Evolutionary conservation across 2,797 vertebrate genomes (phyloP).

Genomic region (Mus minutoides): DNA sequence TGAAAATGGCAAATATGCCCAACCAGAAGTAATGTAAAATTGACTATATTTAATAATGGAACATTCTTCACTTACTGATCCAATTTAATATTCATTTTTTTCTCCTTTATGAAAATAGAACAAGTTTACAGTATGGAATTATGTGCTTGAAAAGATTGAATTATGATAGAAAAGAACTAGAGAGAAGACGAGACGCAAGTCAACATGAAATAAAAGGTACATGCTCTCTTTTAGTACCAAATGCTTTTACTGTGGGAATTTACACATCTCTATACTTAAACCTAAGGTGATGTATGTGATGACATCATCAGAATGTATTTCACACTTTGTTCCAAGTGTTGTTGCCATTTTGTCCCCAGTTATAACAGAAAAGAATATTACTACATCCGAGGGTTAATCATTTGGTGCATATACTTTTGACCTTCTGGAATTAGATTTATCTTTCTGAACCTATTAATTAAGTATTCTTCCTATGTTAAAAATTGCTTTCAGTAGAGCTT

Average conservation of each 20-base stretch:
- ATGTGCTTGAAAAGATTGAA: constrained; percentile 99
- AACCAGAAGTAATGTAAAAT: neutral
- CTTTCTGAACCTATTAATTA: constrained; percentile 2
- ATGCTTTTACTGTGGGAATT: neutral
- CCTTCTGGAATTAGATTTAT: constrained; percentile 38
- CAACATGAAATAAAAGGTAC: constrained; percentile 98
- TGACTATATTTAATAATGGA: neutral
- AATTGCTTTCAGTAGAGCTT: neutral
- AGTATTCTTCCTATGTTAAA: neutral
- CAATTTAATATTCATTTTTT: constrained; percentile 25
- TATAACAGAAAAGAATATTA: constrained; percentile 3
- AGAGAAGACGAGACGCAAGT: constrained; percentile 96
- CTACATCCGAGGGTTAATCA: neutral
- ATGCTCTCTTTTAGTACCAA: constrained; percentile 2
- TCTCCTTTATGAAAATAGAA: constrained; percentile 88
- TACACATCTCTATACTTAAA: neutral
- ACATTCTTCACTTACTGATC: constrained; percentile 10
- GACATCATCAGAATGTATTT: neutral
- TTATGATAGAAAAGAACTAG: constrained; percentile 98
- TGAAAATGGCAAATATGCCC: neutral
- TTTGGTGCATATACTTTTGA: neutral
- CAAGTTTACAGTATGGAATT: constrained; percentile 99
- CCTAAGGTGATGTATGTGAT: neutral
- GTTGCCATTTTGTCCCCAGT: neutral
- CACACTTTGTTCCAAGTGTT: neutral